phyloP scores from a whole-genome alignment of 2,797 vertebrate species.

The Hydrocynus forskahlii region DNA sequence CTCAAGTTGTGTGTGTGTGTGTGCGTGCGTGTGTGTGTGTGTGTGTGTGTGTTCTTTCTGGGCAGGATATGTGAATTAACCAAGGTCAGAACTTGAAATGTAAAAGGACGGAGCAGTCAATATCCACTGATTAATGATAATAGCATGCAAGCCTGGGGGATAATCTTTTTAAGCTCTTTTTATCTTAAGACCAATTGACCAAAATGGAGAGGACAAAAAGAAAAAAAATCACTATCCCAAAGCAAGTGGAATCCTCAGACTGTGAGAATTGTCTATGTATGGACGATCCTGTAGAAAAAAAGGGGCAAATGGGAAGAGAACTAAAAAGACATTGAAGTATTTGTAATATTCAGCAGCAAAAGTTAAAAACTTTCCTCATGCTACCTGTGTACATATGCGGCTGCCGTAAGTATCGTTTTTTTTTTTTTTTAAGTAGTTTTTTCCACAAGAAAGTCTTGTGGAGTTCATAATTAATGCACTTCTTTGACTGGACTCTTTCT shows the following conservation, averaged over 20 bases:
- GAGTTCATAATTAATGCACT: not conserved
- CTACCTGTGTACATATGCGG: not conserved
- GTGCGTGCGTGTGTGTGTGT: constrained; percentile 35
- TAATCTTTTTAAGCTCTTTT: constrained; percentile 87
- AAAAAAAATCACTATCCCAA: constrained; percentile 63
- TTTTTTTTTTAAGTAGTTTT: too few species aligned
- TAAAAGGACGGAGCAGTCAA: constrained; percentile 86
- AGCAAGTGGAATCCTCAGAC: constrained; percentile 65
- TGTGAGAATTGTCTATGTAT: constrained; percentile 66
- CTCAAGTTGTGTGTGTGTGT: constrained; percentile 63
- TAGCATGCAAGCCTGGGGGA: constrained; percentile 84
- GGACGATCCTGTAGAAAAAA: constrained; percentile 25
- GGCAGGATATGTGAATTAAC: constrained; percentile 81
- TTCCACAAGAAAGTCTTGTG: not conserved
- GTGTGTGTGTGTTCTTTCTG: constrained; percentile 72
- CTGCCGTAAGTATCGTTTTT: not conserved
- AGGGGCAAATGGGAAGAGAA: not conserved
- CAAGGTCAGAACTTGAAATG: constrained; percentile 84
- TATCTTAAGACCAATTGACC: constrained; percentile 82
- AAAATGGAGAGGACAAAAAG: constrained; percentile 70
- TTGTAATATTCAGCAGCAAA: not conserved
- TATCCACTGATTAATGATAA: constrained; percentile 88
- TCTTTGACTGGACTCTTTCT: not conserved
- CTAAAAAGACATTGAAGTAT: not conserved
- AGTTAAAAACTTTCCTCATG: too few species aligned